Base-by-base conservation (phyloP, 2,888 invertebrate species). In the Himalopsyche tibetana region DNA sequence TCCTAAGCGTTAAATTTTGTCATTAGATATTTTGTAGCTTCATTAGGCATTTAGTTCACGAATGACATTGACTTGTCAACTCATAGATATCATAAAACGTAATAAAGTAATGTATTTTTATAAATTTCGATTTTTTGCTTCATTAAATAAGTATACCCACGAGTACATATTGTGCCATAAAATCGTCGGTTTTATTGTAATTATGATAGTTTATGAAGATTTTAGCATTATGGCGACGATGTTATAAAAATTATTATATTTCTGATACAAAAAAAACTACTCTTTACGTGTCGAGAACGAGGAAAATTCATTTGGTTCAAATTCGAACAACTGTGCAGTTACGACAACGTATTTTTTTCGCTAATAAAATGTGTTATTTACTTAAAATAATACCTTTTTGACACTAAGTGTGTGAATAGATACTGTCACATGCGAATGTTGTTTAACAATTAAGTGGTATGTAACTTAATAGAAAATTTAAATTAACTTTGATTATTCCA, bases 1-100 rank as follows among this genome's bases (percentile, higher is more conserved):
- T n/a, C 63, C 63, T 63, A 63, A 63, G 19, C 63, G 63, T 63
- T 6, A 63, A 63, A 63, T 63, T 63, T 63, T 63, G 63, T 63
- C 63, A 19, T 63, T 63, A 63, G 63, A 63, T 63, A 63, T 63
- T 19, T 63, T 63, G 63, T 19, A 28, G 63, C 63, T 63, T 63
- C 63, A 63, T 63, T 63, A 63, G 63, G 28, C 63, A 63, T 63
- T 19, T 19, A 63, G 63, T 63, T 63, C 63, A 63, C 63, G 28
- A 63, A 8, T 19, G 63, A 19, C 63, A 63, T 63, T 63, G 63
- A 63, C 63, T 63, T 19, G 2, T 63, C 63, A 63, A 63, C 63
- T 63, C 63, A 63, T 11, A 63, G 28, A 63, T 63, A 19, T 9
- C 19, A 63, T 63, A 63, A 63, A 63, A 63, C 19, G 2, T 28